Percentiles rank a stretch among this genome's conserved stretches.
These are phyloP conservation scores for Meteorus cinctellus DNA, from an alignment of 2,888 invertebrate genomes.

Conservation along the genomic window DNA sequence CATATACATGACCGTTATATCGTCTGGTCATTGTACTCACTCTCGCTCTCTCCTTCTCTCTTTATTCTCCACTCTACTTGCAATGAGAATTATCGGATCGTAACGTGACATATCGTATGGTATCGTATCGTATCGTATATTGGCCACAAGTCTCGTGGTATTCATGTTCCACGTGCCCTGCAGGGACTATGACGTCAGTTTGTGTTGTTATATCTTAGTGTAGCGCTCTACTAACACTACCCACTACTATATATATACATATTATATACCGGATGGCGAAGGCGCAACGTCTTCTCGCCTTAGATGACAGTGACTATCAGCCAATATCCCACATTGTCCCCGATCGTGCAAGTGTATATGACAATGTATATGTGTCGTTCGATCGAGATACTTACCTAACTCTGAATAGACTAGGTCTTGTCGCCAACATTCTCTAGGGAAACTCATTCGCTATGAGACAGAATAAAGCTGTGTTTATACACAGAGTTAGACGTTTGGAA, in stretches of 20 bases:
- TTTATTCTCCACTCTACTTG: neutral
- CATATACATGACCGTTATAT: neutral
- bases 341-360: neutral
- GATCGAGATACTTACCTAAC: neutral
- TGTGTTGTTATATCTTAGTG: constrained; percentile 5
- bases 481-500: neutral
- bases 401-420: neutral
- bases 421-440: neutral
- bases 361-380: neutral
- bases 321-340: constrained; percentile 1
- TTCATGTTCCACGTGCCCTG: constrained; percentile 24
- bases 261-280: neutral
- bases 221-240: neutral
- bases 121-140: constrained; percentile 16
- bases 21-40: constrained; percentile 10
- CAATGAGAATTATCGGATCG: constrained; percentile 11
- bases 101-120: constrained; percentile 17
- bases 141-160: constrained; percentile 13
- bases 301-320: constrained; percentile 7
- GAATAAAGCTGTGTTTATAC: neutral
- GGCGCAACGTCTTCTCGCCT: neutral
- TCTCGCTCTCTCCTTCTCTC: neutral
- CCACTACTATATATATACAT: neutral
- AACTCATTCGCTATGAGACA: neutral
- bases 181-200: constrained; percentile 17